Conservation (phyloP, 1,140 invertebrate genomes). For the Temnothorax nylanderi region DNA sequence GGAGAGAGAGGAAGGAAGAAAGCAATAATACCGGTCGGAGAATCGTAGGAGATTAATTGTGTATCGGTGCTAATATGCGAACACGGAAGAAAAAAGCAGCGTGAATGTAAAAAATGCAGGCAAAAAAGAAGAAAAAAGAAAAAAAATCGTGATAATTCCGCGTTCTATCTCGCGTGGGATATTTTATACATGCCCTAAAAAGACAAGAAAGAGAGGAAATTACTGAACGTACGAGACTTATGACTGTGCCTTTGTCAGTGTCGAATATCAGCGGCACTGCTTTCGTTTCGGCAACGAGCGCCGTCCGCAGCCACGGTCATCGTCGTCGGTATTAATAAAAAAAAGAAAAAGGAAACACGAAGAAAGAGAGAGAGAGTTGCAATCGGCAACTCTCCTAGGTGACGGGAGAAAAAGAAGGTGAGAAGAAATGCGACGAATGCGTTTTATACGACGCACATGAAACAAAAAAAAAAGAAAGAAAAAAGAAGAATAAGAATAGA, state of each 20-base stretch:
- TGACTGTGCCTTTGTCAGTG: conserved; percentile 84
- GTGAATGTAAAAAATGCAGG: conserved; percentile 62
- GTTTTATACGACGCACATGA: conserved; percentile 33
- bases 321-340: conserved; percentile 69
- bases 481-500: conserved; percentile 19
- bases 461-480: conserved; percentile 27
- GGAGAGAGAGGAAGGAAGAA: conserved; percentile 5
- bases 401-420: conserved; percentile 58
- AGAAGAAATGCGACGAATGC: conserved; percentile 25
- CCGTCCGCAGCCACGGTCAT: conserved; percentile 75
- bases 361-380: conserved; percentile 37
- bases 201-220: conserved; percentile 64
- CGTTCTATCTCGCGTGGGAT: conserved; percentile 56
- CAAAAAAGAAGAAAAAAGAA: conserved; percentile 51
- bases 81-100: conserved; percentile 68
- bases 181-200: conserved; percentile 64
- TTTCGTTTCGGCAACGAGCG: conserved; percentile 72
- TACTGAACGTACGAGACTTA: conserved; percentile 80
- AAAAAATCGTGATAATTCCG: conserved; percentile 73
- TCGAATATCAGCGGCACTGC: conserved; percentile 73
- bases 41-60: conserved; percentile 48
- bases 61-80: conserved; percentile 82
- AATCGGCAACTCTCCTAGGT: conserved; percentile 66
- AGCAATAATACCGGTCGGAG: conserved; percentile 25
- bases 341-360: conserved; percentile 6